Base-by-base conservation (phyloP, 2,888 invertebrate species). In the Andrena bucephala region DNA sequence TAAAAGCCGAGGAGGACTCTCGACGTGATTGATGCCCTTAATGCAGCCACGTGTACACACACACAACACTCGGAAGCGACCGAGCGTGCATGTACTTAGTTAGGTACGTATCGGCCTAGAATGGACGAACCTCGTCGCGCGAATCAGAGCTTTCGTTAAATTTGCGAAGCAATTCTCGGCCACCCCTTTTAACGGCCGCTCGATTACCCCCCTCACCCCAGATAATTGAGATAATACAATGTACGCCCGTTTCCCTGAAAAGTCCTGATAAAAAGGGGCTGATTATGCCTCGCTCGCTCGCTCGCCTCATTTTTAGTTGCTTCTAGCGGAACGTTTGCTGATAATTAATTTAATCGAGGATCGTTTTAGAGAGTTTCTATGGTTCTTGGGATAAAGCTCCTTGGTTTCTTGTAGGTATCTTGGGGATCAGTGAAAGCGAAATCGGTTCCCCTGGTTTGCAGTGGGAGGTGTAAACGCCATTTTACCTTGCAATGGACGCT, bases 1-100 rank as follows among this genome's bases (percentile, higher is more conserved):
- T 59, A 77, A 68, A 74, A 81, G 66, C 71, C 48, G 70, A 31
- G 42, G 60, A 67, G 62, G 65, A 75, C 85, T 67, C 85, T 85
- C 69, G 77, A 85, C 54, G 68, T 83, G 85, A 86, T 86, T 85
- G 79, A 86, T 86, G 74, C 63, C 29, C 52, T 29, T n/a, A 29
- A 66, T 63, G 54, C 63, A 67, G 54, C n/a, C 52, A 50, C 10
- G 54, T 16, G 65, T 33, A 52, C 31, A 7, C 54, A 13, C 42
- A 3, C 31, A 1, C 33, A 5, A 16, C n/a, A 57, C 74, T 42
- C 16, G 42, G 13, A 5, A 42, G 42, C 13, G 13, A 42, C 13
- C 13, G 13, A 42, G 16, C 36, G 27, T 16, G 52, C 50, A 31
- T 48, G 24, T 60, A 13, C 13, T 16, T 42, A n/a, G 24, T 33